These are phyloP conservation scores for Ispidina lecontei DNA, from an alignment of 2,797 vertebrate species.

Conservation along the genomic window DNA sequence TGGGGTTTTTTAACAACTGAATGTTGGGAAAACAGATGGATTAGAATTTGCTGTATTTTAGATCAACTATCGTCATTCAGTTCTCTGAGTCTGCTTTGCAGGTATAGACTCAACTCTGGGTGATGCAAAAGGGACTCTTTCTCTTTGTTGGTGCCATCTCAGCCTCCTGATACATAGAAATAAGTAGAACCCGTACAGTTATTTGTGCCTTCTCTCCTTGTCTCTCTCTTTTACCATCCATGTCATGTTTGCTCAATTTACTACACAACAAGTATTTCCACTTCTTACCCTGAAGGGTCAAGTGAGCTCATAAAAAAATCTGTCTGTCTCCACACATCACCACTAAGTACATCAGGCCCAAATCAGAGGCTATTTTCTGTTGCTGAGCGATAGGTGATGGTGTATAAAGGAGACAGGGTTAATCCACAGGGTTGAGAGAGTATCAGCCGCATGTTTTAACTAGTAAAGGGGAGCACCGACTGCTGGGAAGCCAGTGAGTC, in stretches of 20 bases:
- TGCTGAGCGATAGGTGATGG: constrained; percentile 31
- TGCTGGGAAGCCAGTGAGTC: constrained; percentile 66
- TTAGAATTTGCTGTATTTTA: background rate
- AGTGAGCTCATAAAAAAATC: constrained; percentile 54
- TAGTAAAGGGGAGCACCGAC: constrained; percentile 16
- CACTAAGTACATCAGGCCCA: constrained; percentile 55
- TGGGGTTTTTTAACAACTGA: background rate
- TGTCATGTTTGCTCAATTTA: constrained; percentile 72
- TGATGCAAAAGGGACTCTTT: background rate
- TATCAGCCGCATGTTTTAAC: constrained; percentile 51
- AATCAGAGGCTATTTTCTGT: background rate
- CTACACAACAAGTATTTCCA: constrained; percentile 65
- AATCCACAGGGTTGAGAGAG: constrained; percentile 53
- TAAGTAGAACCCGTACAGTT: background rate
- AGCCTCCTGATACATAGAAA: background rate
- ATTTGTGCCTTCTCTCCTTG: constrained; percentile 24
- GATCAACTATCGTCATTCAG: background rate
- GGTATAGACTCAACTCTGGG: background rate
- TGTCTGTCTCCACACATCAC: constrained; percentile 55
- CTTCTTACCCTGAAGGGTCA: constrained; percentile 69
- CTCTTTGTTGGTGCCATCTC: background rate
- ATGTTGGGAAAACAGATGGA: background rate
- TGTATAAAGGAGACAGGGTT: constrained; percentile 64
- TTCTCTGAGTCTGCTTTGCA: background rate
- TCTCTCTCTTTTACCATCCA: constrained; percentile 31